A percentile compares a stretch with the other conserved stretches of the same genome.
phyloP scores from a whole-genome alignment of 2,888 invertebrate genomes.

The Agrypnus murinus region DNA sequence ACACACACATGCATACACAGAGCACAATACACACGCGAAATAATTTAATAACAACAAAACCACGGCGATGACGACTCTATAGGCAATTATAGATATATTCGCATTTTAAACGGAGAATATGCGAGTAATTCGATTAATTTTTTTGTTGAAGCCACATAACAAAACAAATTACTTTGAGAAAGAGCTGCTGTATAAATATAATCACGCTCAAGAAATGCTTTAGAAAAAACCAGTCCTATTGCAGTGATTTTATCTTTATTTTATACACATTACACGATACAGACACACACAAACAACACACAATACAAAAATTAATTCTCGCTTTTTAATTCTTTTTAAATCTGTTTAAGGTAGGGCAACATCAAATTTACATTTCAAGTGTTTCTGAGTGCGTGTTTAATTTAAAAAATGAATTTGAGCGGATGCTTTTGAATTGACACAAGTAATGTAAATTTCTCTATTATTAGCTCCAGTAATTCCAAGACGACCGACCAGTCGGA shows the following conservation, averaged over 20 bases:
- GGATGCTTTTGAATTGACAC: background rate
- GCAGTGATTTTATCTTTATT: slow-evolving; percentile 48
- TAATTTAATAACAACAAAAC: too few species aligned
- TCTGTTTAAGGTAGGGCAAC: slow-evolving; percentile 10
- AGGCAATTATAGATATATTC: slow-evolving; percentile 22
- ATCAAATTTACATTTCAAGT: too few species aligned
- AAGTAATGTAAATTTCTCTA: slow-evolving; percentile 5
- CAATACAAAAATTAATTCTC: slow-evolving; percentile 27
- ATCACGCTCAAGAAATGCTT: slow-evolving; percentile 48
- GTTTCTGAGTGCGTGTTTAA: background rate
- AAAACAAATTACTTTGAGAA: slow-evolving; percentile 46
- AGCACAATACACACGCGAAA: too few species aligned
- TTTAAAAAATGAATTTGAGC: background rate
- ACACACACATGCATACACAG: slow-evolving; percentile 13
- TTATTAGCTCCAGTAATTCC: background rate
- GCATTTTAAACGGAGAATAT: slow-evolving; percentile 32
- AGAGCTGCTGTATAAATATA: slow-evolving; percentile 43
- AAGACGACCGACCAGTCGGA: slow-evolving; percentile 56
- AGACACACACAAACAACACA: too few species aligned
- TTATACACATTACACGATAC: slow-evolving; percentile 32
- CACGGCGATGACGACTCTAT: background rate
- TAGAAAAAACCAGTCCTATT: slow-evolving; percentile 46
- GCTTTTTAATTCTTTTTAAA: slow-evolving; percentile 30
- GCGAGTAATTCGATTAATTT: slow-evolving; percentile 48
- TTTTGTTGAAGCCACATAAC: slow-evolving; percentile 37